These are phyloP conservation scores for Astropecten irregularis DNA, from an alignment of 53 echinoderm and acorn worm species.

Conservation along the genomic window DNA sequence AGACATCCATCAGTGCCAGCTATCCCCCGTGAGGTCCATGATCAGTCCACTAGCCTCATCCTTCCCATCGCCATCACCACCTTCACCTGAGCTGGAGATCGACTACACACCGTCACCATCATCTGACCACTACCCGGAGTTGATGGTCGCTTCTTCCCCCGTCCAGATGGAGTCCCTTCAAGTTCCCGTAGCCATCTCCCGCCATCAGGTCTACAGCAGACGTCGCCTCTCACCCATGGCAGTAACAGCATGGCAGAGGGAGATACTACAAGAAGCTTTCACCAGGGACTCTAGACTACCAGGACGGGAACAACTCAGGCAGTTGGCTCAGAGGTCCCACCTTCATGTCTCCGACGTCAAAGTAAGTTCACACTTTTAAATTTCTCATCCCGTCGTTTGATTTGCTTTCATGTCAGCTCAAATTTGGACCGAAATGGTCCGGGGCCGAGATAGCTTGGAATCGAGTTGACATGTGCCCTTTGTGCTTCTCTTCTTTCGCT, in stretches of 20 bases:
- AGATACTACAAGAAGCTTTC: background rate
- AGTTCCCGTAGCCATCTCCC: background rate
- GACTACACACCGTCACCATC: constrained; percentile 5
- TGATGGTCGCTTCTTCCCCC: background rate
- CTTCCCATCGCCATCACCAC: background rate
- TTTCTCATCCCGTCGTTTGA: no score
- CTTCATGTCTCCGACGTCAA: background rate
- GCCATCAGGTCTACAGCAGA: background rate
- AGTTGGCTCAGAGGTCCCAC: constrained; percentile 19
- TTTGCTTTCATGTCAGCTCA: background rate
- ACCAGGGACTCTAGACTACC: background rate
- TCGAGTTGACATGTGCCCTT: no score
- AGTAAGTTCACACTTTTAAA: no score
- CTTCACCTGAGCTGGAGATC: background rate
- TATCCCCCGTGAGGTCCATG: no score
- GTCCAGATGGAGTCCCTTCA: background rate
- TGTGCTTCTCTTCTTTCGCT: no score
- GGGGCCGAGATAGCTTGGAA: no score
- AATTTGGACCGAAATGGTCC: background rate
- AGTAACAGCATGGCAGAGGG: constrained; percentile 26
- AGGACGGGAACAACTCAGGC: background rate
- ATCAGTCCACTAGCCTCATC: background rate
- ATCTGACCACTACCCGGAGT: background rate
- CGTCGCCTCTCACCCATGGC: background rate
- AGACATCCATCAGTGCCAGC: no score